phyloP scores from a whole-genome alignment of 2,113 vertebrate species.

The Rhea pennata region DNA sequence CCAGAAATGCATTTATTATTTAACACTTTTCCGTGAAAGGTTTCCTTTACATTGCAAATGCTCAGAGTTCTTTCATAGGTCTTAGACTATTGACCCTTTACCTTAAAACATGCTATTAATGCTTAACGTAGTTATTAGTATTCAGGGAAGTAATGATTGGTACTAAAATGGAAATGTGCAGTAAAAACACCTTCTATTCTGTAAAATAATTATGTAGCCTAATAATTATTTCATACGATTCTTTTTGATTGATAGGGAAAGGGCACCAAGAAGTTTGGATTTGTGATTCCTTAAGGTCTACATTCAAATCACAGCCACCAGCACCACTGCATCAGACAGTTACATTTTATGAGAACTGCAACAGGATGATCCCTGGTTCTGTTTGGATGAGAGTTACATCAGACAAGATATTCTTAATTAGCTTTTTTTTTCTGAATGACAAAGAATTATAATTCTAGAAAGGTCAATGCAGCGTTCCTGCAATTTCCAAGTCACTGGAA shows the following conservation, averaged over 20 bases:
- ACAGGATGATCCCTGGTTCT: slow-evolving; percentile 23
- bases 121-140: slow-evolving; percentile 64
- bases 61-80: slow-evolving; percentile 37
- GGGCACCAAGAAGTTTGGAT: slow-evolving; percentile 63
- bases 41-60: slow-evolving; percentile 73
- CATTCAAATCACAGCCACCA: slow-evolving; percentile 47
- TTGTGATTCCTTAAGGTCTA: slow-evolving; percentile 63
- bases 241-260: slow-evolving; percentile 72
- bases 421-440: slow-evolving; percentile 12
- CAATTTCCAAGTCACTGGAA: slow-evolving; percentile 47
- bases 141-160: slow-evolving; percentile 62
- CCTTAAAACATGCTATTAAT: slow-evolving; percentile 71
- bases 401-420: slow-evolving; percentile 48
- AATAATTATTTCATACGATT: slow-evolving; percentile 77
- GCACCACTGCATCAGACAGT: neutral
- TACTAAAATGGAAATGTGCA: slow-evolving; percentile 64
- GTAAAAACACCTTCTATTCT: slow-evolving; percentile 72
- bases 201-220: slow-evolving; percentile 76
- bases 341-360: slow-evolving; percentile 14
- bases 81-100: slow-evolving; percentile 60
- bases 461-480: neutral
- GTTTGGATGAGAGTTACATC: slow-evolving; percentile 28
- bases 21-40: slow-evolving; percentile 48
- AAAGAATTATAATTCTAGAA: slow-evolving; percentile 44
- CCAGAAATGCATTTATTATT: slow-evolving; percentile 47